Conservation (phyloP, 2,797 vertebrate species). For the Schizopygopsis pylzovi region DNA sequence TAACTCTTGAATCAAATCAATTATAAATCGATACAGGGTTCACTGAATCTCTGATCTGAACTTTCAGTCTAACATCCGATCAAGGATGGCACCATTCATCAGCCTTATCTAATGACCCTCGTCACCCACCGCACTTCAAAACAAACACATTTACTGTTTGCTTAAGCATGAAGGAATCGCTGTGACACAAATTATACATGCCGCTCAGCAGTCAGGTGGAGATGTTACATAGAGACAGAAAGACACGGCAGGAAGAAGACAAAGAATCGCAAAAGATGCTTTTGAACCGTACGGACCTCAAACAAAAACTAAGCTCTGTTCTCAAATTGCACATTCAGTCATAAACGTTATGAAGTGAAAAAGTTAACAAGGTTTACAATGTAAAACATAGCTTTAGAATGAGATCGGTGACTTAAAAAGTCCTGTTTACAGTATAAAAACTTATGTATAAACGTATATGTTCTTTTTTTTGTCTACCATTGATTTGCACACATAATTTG, state of each 20-base stretch:
- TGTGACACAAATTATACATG: constrained; percentile 57
- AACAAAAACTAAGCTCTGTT: constrained; percentile 47
- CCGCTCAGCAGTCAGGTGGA: constrained; percentile 39
- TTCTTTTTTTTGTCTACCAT: too few relatives aligned
- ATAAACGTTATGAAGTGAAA: constrained; percentile 51
- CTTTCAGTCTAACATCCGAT: constrained; percentile 50
- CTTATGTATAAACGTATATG: too few relatives aligned
- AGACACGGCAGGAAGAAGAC: constrained; percentile 40
- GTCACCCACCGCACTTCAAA: constrained; percentile 47
- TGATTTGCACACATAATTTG: too few relatives aligned
- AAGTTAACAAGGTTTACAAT: constrained; percentile 26
- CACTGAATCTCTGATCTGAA: constrained; percentile 63
- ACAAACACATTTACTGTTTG: constrained; percentile 54
- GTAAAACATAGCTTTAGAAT: not conserved
- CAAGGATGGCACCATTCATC: constrained; percentile 39
- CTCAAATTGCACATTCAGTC: constrained; percentile 64
- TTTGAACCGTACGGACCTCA: constrained; percentile 55
- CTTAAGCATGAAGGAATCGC: constrained; percentile 48
- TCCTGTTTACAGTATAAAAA: too few relatives aligned
- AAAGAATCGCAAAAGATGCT: not conserved
- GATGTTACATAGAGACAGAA: constrained; percentile 52
- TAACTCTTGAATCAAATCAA: constrained; percentile 1
- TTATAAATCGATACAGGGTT: constrained; percentile 62
- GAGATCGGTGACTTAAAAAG: not conserved
- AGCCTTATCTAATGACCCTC: constrained; percentile 48